Evolutionary conservation across 2,113 vertebrate species (phyloP).

Genomic region (Laticauda colubrina): DNA sequence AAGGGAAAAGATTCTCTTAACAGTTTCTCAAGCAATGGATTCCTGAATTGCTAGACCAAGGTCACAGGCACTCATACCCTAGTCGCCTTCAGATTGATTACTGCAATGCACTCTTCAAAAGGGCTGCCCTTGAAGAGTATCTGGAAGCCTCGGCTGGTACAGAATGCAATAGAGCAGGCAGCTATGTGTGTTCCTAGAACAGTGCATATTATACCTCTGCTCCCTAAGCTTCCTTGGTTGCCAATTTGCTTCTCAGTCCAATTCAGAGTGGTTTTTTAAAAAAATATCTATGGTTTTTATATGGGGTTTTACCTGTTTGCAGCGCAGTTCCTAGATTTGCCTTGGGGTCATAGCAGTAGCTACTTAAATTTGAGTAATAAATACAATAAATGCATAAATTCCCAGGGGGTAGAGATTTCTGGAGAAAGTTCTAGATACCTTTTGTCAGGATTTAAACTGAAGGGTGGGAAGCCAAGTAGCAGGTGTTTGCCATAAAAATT

Average conservation of each 20-base stretch:
- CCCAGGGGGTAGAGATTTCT: neutral
- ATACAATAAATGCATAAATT: neutral
- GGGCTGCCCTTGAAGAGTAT: neutral
- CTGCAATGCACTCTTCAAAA: neutral
- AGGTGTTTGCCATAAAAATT: no score
- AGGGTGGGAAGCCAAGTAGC: no score
- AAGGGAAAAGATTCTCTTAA: neutral
- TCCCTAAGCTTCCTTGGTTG: neutral
- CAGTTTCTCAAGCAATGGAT: neutral
- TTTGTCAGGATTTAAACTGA: no score
- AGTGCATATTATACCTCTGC: neutral
- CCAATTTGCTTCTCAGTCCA: neutral
- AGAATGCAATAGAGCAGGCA: neutral
- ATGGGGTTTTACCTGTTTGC: neutral
- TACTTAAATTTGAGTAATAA: neutral
- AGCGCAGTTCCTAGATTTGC: neutral
- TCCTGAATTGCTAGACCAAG: neutral
- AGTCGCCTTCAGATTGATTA: neutral
- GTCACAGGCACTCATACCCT: neutral
- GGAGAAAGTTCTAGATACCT: no score
- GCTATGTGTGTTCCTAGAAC: neutral
- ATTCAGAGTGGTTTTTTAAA: neutral
- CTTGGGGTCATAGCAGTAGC: neutral
- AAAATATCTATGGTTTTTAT: neutral
- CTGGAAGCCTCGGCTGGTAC: neutral